Evolutionary conservation across 2,113 vertebrate species (phyloP).

Genomic region (Columba livia): DNA sequence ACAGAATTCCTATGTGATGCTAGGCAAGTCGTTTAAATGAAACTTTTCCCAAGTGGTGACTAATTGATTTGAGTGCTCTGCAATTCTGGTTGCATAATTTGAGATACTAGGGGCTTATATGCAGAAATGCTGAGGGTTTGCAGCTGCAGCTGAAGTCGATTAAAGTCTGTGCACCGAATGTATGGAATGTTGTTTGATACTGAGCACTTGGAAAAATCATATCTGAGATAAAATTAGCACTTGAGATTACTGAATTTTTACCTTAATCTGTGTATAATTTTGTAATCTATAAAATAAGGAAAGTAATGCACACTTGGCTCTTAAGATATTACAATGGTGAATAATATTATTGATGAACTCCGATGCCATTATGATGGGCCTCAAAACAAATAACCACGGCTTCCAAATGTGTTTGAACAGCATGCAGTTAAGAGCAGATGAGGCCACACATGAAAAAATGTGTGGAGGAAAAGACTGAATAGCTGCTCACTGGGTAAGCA

Average conservation of each 20-base stretch:
- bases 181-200: slow-evolving; percentile 28
- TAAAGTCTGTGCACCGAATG: slow-evolving; percentile 44
- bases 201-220: not conserved
- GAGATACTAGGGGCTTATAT: slow-evolving; percentile 39
- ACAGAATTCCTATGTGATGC: slow-evolving; percentile 66
- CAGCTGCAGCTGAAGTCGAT: slow-evolving; percentile 63
- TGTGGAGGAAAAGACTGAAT: not conserved
- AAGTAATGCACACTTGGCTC: not conserved
- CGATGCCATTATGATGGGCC: not conserved
- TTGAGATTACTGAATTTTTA: not conserved
- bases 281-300: not conserved
- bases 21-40: slow-evolving; percentile 62
- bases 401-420: slow-evolving; percentile 25
- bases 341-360: not conserved
- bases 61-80: slow-evolving; percentile 74
- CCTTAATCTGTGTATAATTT: not conserved
- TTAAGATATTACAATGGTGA: not conserved
- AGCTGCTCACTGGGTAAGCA: not conserved
- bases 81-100: slow-evolving; percentile 71
- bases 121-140: slow-evolving; percentile 57
- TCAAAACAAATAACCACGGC: slow-evolving; percentile 29
- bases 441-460: slow-evolving; percentile 35
- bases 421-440: not conserved
- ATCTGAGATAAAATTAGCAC: slow-evolving; percentile 22
- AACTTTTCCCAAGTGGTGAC: slow-evolving; percentile 73